Conservation (phyloP, 2,888 invertebrate genomes). For the Loripinus fragilis region DNA sequence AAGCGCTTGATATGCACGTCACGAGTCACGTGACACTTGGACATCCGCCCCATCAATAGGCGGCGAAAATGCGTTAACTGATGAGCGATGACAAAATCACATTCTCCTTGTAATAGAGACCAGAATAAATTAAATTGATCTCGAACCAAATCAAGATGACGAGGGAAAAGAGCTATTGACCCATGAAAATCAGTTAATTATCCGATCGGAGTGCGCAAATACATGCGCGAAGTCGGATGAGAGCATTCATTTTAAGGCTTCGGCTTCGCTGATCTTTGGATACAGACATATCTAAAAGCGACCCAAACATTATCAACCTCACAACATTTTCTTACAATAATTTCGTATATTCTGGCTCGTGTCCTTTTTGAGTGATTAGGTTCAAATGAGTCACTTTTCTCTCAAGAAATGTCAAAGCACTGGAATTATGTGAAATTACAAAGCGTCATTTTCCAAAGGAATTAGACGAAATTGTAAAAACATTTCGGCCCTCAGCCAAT, state of each 20-base stretch:
- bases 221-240: too few relatives aligned
- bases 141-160: conserved; percentile 11
- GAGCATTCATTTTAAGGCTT: too few relatives aligned
- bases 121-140: conserved; percentile 22
- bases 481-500: not conserved
- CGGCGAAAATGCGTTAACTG: not conserved
- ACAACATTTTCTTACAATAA: too few relatives aligned
- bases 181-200: too few relatives aligned
- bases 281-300: too few relatives aligned
- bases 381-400: conserved; percentile 10
- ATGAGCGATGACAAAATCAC: conserved; percentile 14
- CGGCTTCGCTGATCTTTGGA: too few relatives aligned
- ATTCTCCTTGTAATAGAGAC: conserved; percentile 10
- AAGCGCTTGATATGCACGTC: too few relatives aligned
- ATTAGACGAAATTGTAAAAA: conserved; percentile 17
- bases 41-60: conserved; percentile 5
- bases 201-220: too few relatives aligned
- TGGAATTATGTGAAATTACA: conserved; percentile 19
- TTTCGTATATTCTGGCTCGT: too few relatives aligned
- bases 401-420: conserved; percentile 10
- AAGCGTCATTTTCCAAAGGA: conserved; percentile 10
- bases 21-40: conserved; percentile 1
- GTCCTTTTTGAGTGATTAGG: too few relatives aligned
- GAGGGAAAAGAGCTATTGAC: too few relatives aligned
- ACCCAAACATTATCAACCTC: too few relatives aligned